Evolutionary conservation across 2,113 vertebrate species (phyloP).

Genomic region (Eidolon helvum): DNA sequence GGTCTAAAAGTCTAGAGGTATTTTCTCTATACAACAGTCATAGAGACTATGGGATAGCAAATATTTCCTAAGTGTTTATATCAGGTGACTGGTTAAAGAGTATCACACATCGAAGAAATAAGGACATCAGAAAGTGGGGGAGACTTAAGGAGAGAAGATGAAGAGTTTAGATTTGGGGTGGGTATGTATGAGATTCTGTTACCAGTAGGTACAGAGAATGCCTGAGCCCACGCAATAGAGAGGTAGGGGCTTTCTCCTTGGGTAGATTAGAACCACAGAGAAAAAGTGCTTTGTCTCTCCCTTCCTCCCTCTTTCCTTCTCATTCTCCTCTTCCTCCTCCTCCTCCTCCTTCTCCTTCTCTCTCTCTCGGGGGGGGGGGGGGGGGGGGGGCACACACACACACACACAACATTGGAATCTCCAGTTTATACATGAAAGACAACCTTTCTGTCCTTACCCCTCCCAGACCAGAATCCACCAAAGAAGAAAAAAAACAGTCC

Average conservation of each 20-base stretch:
- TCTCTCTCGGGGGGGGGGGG: too few relatives aligned
- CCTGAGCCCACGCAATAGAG: not conserved
- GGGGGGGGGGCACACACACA: too few relatives aligned
- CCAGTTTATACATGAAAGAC: accelerated
- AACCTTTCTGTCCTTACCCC: not conserved
- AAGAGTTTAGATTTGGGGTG: not conserved
- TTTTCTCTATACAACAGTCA: not conserved
- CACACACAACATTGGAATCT: accelerated
- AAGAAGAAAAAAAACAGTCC: not conserved
- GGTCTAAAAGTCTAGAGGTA: not conserved
- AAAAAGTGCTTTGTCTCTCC: too few relatives aligned
- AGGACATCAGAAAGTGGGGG: not conserved
- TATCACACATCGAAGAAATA: not conserved
- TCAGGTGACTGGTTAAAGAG: not conserved
- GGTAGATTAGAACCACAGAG: not conserved
- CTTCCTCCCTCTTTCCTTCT: too few relatives aligned
- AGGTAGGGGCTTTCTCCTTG: accelerated
- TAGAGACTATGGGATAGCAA: not conserved
- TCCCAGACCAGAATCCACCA: not conserved
- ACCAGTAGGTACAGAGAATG: not conserved
- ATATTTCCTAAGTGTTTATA: not conserved
- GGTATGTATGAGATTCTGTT: not conserved
- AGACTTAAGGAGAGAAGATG: not conserved
- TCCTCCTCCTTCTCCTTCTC: too few relatives aligned
- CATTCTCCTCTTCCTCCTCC: too few relatives aligned